A percentile compares a stretch with the other conserved stretches of the same genome.
Evolutionary conservation across 2,113 vertebrate species (phyloP).

Genomic region (Salvelinus sp.): DNA sequence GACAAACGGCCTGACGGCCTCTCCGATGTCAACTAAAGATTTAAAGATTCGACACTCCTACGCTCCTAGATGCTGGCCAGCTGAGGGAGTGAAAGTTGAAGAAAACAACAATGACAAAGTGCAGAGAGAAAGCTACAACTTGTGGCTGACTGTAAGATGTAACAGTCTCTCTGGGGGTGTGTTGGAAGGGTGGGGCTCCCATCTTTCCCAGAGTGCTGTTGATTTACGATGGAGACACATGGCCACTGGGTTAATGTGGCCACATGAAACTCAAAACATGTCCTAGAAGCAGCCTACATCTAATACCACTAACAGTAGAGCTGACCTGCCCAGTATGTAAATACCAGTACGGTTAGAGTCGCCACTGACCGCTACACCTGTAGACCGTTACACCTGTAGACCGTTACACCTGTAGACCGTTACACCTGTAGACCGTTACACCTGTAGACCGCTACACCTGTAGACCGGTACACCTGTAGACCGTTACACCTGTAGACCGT

Average conservation of each 20-base stretch:
- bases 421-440: too few relatives aligned
- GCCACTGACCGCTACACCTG: too few relatives aligned
- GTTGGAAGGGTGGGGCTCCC: too few relatives aligned
- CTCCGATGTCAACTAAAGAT: not conserved
- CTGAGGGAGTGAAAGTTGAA: not conserved
- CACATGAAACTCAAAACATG: constrained; percentile 53
- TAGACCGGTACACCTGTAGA: too few relatives aligned
- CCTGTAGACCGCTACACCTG: too few relatives aligned
- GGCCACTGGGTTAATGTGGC: constrained; percentile 35
- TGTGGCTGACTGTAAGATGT: not conserved
- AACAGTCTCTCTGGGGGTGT: not conserved
- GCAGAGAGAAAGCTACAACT: not conserved
- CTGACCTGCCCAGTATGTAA: constrained; percentile 1
- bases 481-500: too few relatives aligned
- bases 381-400: too few relatives aligned
- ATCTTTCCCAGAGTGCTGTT: constrained; percentile 6
- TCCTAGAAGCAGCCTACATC: not conserved
- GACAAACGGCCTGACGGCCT: not conserved
- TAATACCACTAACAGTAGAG: not conserved
- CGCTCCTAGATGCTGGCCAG: not conserved
- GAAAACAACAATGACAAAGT: not conserved
- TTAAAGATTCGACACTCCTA: not conserved
- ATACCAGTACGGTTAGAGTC: not conserved
- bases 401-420: too few relatives aligned
- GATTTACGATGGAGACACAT: constrained; percentile 52